phyloP scores from a whole-genome alignment of 2,888 invertebrate genomes.

The Diarsia rubi region DNA sequence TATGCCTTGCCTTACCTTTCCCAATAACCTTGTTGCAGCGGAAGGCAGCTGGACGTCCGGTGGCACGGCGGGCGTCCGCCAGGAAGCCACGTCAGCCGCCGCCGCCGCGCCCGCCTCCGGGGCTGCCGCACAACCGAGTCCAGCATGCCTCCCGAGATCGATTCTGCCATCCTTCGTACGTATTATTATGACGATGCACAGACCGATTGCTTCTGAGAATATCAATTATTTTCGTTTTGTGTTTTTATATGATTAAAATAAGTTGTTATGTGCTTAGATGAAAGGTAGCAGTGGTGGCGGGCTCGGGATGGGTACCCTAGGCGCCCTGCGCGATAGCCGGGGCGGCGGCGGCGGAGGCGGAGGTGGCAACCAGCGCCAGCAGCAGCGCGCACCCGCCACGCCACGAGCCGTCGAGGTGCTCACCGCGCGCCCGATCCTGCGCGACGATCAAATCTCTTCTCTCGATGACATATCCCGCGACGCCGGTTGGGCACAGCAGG shows the following conservation, averaged over 20 bases:
- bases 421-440: slow-evolving; percentile 96
- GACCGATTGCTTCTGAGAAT: background rate
- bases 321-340: slow-evolving; percentile 81
- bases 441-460: slow-evolving; percentile 97
- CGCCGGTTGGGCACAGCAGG: slow-evolving; percentile 97
- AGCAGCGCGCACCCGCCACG: slow-evolving; percentile 77
- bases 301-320: slow-evolving; percentile 86
- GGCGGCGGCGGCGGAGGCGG: slow-evolving; percentile 71
- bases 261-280: slow-evolving; percentile 73
- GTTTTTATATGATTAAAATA: slow-evolving; percentile 2
- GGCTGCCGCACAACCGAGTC: slow-evolving; percentile 91
- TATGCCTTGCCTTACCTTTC: slow-evolving; percentile 51
- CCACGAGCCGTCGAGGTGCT: slow-evolving; percentile 92
- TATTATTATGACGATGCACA: slow-evolving; percentile 62
- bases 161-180: slow-evolving; percentile 95
- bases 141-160: slow-evolving; percentile 92
- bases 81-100: slow-evolving; percentile 88
- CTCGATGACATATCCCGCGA: slow-evolving; percentile 97
- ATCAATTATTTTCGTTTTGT: background rate
- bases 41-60: slow-evolving; percentile 98
- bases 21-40: slow-evolving; percentile 83
- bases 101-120: slow-evolving; percentile 88
- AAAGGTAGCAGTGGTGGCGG: slow-evolving; percentile 88
- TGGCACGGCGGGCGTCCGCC: slow-evolving; percentile 92
- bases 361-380: slow-evolving; percentile 68